Evolutionary conservation across 2,888 invertebrate genomes (phyloP).

Genomic region (Encarsia formosa): DNA sequence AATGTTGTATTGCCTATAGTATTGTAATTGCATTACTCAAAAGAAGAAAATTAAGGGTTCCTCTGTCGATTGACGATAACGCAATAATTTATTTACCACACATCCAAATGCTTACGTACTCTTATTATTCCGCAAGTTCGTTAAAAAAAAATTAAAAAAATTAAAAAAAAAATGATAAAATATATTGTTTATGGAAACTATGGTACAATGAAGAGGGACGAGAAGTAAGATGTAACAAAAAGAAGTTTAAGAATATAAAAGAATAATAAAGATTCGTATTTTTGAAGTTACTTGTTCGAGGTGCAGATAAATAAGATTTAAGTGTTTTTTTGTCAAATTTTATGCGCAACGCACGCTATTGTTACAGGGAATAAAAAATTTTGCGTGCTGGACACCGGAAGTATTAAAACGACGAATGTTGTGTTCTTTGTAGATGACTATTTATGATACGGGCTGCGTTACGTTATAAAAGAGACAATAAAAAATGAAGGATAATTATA

Average conservation of each 20-base stretch:
- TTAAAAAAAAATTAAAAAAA: background rate
- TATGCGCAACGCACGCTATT: too few relatives aligned
- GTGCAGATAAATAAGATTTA: background rate
- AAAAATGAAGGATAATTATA: too few relatives aligned
- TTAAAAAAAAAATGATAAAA: background rate
- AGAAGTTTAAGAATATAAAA: background rate
- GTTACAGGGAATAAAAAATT: too few relatives aligned
- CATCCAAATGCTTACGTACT: slow-evolving; percentile 4
- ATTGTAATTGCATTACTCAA: slow-evolving; percentile 10
- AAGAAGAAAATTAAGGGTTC: slow-evolving; percentile 22
- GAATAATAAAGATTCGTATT: background rate
- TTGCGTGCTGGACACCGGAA: too few relatives aligned
- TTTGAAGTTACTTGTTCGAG: background rate
- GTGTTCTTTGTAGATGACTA: too few relatives aligned
- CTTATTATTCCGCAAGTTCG: slow-evolving; percentile 18
- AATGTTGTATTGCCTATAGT: background rate
- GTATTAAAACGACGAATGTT: too few relatives aligned
- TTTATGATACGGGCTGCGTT: too few relatives aligned
- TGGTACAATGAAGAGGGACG: background rate
- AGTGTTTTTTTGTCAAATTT: too few relatives aligned
- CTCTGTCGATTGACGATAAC: slow-evolving; percentile 9
- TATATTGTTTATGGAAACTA: too few relatives aligned
- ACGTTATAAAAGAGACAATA: too few relatives aligned
- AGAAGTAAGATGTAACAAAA: background rate
- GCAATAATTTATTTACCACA: too few relatives aligned